Base-by-base conservation (phyloP, 1,140 invertebrate genomes). In the Hycleus phaleratus region DNA sequence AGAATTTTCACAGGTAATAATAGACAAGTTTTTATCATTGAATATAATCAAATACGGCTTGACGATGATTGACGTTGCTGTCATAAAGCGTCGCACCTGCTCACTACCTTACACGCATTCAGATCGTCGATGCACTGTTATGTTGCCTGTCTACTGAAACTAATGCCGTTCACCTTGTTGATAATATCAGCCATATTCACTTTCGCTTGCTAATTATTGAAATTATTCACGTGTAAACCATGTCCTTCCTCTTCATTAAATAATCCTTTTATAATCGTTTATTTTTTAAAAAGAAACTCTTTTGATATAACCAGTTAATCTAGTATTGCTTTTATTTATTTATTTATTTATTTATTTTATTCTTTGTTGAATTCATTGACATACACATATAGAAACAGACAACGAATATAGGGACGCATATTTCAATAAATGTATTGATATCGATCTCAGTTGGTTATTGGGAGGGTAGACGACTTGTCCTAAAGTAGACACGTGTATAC, bases 341-440 rank as follows among this genome's bases (percentile, higher is more conserved):
- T 32, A 32, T 32, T 4, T 32, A 4, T 32, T 32, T 32, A 32
- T 32, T 32, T 18, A 18, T 18, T 7, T 32, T 32, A 32, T 32
- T 7, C 32, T 32, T 32, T 32, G 7, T 32, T 32, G 7, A 32
- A 32, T 5, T 32, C 32, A 32, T 32, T 32, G 32, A 32, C 32
- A 32, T 7, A 32, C 32, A 32, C 32, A 5, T 5, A 32, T 7
- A 18, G 18, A 18, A 1, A 18, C 18, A 18, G 18, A 18, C 18
- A 18, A 18, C 18, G 18, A 18, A 18, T 18, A 18, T 18, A 18
- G 18, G 18, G 39, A 46, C 38, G 46, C 43, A 44, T 53, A 53
- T 53, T 53, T 53, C 51, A 53, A 53, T 53, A 53, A 53, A 53
- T 46, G 44, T 53, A 53, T 53, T 46, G 51, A 53, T 53, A 53